Evolutionary conservation across 37 sponge, comb jelly and placozoan species (phyloP).

Genomic region (Cladorhizidae sp.): DNA sequence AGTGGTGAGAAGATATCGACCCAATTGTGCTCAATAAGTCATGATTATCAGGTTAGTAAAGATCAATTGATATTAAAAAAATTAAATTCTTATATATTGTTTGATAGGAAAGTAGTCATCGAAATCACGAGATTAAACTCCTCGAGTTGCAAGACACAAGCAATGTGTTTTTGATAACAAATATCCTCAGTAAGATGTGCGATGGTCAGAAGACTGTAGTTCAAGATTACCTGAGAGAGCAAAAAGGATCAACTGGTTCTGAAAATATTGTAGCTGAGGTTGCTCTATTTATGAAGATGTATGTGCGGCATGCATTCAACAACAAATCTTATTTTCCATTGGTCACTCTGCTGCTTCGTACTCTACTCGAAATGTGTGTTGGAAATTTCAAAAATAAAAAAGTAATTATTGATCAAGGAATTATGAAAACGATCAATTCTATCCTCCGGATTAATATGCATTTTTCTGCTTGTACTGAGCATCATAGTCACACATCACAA

Average conservation of each 20-base stretch:
- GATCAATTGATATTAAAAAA: too few species aligned
- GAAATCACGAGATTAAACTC: neutral
- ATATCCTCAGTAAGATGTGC: constrained; percentile 73
- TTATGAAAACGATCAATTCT: constrained; percentile 63
- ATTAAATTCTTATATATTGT: too few species aligned
- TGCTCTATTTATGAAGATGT: constrained; percentile 42
- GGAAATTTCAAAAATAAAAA: constrained; percentile 68
- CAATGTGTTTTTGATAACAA: constrained; percentile 38
- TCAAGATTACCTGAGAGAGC: constrained; percentile 69
- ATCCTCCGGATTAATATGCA: constrained; percentile 20
- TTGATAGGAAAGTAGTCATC: too few species aligned
- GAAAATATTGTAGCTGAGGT: constrained; percentile 67
- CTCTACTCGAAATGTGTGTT: constrained; percentile 64
- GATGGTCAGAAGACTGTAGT: constrained; percentile 68
- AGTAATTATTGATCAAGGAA: constrained; percentile 45
- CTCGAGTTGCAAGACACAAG: constrained; percentile 5
- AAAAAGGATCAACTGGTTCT: constrained; percentile 54
- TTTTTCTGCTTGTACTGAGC: too few species aligned
- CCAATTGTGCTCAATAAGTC: too few species aligned
- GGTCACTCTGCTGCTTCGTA: constrained; percentile 49
- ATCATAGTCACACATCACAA: too few species aligned
- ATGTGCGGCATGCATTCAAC: constrained; percentile 7
- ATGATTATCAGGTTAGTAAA: too few species aligned
- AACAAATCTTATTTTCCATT: constrained; percentile 45
- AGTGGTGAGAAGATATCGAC: too few species aligned